phyloP scores from a whole-genome alignment of 2,888 invertebrate genomes.

The Brenthis daphne region DNA sequence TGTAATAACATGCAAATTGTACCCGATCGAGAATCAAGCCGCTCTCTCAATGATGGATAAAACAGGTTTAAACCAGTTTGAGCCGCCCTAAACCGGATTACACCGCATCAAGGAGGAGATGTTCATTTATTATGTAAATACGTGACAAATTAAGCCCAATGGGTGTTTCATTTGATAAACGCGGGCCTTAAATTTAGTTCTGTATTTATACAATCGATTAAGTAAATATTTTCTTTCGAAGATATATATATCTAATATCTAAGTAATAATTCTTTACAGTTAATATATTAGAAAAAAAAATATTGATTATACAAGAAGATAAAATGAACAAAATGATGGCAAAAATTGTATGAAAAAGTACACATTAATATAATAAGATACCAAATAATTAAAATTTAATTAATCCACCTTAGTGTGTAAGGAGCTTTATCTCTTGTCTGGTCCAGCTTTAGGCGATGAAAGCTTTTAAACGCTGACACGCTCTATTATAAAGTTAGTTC shows the following conservation, averaged over 20 bases:
- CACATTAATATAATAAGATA: too few species aligned
- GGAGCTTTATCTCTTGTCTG: slow-evolving; percentile 2
- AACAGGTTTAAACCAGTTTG: slow-evolving; percentile 70
- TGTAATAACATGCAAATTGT: slow-evolving; percentile 75
- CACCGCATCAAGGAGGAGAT: slow-evolving; percentile 71
- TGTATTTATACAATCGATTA: slow-evolving; percentile 15
- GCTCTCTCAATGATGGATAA: slow-evolving; percentile 78
- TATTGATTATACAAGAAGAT: too few species aligned
- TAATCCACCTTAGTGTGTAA: background rate
- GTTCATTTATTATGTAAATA: slow-evolving; percentile 82
- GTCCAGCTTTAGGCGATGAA: slow-evolving; percentile 18
- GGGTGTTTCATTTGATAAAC: slow-evolving; percentile 78
- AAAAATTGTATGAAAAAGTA: too few species aligned
- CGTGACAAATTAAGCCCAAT: slow-evolving; percentile 80
- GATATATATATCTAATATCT: background rate
- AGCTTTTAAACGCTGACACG: slow-evolving; percentile 34
- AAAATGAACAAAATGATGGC: too few species aligned
- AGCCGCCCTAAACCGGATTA: slow-evolving; percentile 68
- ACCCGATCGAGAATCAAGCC: slow-evolving; percentile 79
- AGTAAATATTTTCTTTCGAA: slow-evolving; percentile 8
- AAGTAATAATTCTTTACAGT: too few species aligned
- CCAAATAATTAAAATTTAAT: too few species aligned
- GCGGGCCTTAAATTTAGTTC: slow-evolving; percentile 56
- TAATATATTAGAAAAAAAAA: too few species aligned
- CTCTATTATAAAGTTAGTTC: slow-evolving; percentile 36